Evolutionary conservation across 2,888 invertebrate species (phyloP), one percentile per base, ranked within the genome.

Genomic region (Caenorhabditis sulstoni): DNA sequence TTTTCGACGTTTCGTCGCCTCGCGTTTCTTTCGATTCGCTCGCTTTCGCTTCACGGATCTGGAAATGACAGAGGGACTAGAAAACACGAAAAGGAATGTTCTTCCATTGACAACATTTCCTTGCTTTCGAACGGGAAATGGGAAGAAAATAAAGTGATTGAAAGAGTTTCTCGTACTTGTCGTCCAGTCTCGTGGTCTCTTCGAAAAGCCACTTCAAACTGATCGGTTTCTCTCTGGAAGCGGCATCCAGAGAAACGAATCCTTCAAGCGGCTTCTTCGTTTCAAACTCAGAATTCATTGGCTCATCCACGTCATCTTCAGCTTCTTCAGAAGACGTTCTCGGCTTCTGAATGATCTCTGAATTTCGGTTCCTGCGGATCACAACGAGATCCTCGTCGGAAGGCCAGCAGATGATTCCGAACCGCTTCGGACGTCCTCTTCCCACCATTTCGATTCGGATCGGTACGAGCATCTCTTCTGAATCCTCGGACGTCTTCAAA

Each of bases 201-300:
- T 71, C 79, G 47, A 79, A 79, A 8, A 79, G 23, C 45, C 39
- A 59, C 22, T 79, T 83, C 65, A 85, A 58, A 22, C 65, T 68
- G 68, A 85, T 81, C 22, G 81, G 73, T 49, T 81, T 84, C 65
- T 85, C 85, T 9, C 62, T 57, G 2, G 80, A 55, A 12, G 81
- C 66, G 3, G 62, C 74, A 20, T 84, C 81, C 14, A 81, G 47
- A 9, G 80, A 76, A 11, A 85, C 81, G 12, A 82, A 75, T 80
- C 81, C 82, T 58, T 67, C 59, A 53, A 84, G 9, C 29, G 29
- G 29, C 7, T 29, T 29, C 29, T 29, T 29, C 29, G 29, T 29
- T 29, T 29, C 29, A 7, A 29, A 29, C 7, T 71, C 59, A 35
- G 59, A 35, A 14, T 77, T 67, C 64, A 53, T 64, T 7, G 66